Conservation (phyloP, 2,113 vertebrate genomes). For the Rattus norvegicus region DNA sequence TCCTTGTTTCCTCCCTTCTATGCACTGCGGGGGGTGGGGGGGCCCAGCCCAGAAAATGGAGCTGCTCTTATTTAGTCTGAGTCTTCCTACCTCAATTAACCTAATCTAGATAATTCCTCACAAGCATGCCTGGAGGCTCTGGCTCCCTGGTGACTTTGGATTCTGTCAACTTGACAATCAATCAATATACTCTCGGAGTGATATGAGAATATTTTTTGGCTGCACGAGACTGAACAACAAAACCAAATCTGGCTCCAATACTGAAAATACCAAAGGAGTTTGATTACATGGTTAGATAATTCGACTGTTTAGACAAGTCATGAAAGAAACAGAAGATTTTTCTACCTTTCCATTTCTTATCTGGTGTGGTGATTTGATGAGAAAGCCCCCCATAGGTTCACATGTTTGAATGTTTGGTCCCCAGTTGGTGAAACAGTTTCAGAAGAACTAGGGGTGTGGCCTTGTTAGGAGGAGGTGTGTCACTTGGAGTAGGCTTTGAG, state of each 20-base stretch:
- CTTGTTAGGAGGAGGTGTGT: neutral
- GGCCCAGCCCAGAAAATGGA: neutral
- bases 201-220: conserved; percentile 1
- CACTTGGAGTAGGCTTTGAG: neutral
- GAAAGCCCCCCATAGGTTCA: neutral
- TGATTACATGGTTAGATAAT: conserved; percentile 38
- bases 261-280: conserved; percentile 35
- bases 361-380: neutral
- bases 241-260: conserved; percentile 24
- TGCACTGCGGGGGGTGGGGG: too few species aligned
- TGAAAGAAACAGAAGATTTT: conserved; percentile 45
- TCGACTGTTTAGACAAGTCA: conserved; percentile 24
- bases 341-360: neutral
- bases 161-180: neutral
- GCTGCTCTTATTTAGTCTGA: neutral
- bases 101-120: neutral
- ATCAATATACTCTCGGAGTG: conserved; percentile 12
- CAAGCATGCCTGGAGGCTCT: neutral
- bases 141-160: neutral
- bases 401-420: neutral
- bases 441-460: neutral
- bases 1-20: neutral
- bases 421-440: neutral
- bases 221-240: conserved; percentile 51
- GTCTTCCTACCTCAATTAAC: neutral